Evolutionary conservation across 2,113 vertebrate genomes (phyloP).

Genomic region (Eolophus roseicapilla): DNA sequence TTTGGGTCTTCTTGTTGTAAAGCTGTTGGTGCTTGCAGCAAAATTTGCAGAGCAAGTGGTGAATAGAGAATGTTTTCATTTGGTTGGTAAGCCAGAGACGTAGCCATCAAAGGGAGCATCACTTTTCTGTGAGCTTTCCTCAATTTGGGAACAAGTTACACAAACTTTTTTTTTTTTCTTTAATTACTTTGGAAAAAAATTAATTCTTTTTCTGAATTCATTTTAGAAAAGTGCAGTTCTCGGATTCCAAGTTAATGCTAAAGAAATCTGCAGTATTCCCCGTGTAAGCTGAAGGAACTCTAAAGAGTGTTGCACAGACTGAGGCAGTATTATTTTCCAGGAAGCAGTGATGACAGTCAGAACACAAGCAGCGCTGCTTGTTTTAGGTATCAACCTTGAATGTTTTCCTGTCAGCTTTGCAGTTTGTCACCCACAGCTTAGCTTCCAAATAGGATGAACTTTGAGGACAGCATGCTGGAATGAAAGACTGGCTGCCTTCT

Average conservation of each 20-base stretch:
- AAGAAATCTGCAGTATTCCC: neutral
- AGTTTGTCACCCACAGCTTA: constrained; percentile 45
- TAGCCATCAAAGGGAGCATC: constrained; percentile 10
- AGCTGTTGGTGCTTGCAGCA: constrained; percentile 48
- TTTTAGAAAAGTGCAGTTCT: neutral
- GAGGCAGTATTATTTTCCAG: neutral
- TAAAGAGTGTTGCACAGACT: neutral
- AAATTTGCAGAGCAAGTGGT: constrained; percentile 18
- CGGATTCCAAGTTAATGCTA: neutral
- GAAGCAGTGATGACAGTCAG: neutral
- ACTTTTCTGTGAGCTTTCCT: constrained; percentile 23
- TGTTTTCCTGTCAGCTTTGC: constrained; percentile 47
- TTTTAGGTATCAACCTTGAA: constrained; percentile 25
- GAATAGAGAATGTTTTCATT: constrained; percentile 28
- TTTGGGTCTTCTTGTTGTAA: constrained; percentile 47
- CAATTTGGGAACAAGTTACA: neutral
- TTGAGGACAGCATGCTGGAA: constrained; percentile 31
- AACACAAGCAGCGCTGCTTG: neutral
- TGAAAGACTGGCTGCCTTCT: constrained; percentile 15
- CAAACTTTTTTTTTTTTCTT: neutral
- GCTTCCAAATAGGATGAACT: constrained; percentile 33
- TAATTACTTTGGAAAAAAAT: neutral
- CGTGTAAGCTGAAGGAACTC: neutral
- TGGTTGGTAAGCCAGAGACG: constrained; percentile 19
- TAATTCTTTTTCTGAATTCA: neutral